phyloP scores from a whole-genome alignment of 2,888 invertebrate species.

The Chymomyza amoena region DNA sequence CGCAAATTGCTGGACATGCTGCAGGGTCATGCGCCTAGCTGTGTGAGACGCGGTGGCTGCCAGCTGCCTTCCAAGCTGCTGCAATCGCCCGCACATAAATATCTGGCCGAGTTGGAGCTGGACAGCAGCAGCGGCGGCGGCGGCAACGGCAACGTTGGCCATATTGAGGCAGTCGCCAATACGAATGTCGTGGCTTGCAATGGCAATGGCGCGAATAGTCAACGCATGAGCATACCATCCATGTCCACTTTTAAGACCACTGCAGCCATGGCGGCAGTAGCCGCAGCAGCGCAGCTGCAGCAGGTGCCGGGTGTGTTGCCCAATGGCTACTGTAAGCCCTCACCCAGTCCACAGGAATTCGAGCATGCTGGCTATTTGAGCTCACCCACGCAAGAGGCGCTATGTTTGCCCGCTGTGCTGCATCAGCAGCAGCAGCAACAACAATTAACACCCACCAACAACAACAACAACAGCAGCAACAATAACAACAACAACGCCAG shows the following conservation, averaged over 20 bases:
- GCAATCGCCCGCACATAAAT: constrained; percentile 77
- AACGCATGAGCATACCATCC: constrained; percentile 77
- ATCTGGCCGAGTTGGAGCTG: constrained; percentile 74
- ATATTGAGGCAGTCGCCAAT: constrained; percentile 27
- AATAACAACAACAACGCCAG: constrained; percentile 30
- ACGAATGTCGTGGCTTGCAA: not conserved
- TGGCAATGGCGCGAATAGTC: constrained; percentile 33
- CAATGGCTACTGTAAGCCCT: constrained; percentile 78
- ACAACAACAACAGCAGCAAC: constrained; percentile 49
- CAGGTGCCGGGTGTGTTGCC: constrained; percentile 66
- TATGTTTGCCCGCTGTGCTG: constrained; percentile 46
- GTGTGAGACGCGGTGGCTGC: constrained; percentile 80
- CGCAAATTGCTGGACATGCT: constrained; percentile 89
- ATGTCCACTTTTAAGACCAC: constrained; percentile 77
- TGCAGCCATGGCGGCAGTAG: constrained; percentile 64
- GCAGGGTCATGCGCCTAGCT: constrained; percentile 86
- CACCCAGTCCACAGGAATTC: constrained; percentile 76
- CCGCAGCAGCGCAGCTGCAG: constrained; percentile 47
- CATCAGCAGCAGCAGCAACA: constrained; percentile 44
- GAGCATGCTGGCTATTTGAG: constrained; percentile 73
- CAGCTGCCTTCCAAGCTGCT: constrained; percentile 74
- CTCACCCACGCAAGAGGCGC: constrained; percentile 75
- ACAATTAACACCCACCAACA: constrained; percentile 19
- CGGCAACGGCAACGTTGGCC: constrained; percentile 27
- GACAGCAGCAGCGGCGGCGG: constrained; percentile 40